Base-by-base conservation (phyloP, 1,140 invertebrate species). In the Rhopalosiphum padi region DNA sequence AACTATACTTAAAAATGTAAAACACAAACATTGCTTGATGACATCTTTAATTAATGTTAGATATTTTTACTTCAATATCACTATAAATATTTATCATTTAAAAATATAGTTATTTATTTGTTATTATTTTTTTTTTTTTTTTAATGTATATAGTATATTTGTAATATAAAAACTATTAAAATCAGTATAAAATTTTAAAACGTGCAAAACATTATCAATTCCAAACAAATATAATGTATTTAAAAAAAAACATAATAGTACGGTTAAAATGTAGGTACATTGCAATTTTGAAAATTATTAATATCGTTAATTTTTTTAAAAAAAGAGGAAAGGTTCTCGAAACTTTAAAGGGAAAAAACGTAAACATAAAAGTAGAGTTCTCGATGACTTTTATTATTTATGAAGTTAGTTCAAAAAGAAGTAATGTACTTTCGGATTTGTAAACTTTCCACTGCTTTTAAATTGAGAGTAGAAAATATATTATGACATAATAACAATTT, bases 361-460 rank as follows among this genome's bases (percentile, higher is more conserved):
- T 91, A 48, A 48, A 68, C 55, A 91, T 91, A 91, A 91, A 46
- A 77, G 30, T 48, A 51, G 30, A 86, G 43, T 43, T 68, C 21
- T 41, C 55, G 18, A 77, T 68, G 60, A 77, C 90, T 91, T 77
- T 77, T 91, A 68, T 91, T 91, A 91, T 91, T 91, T 91, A 91
- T 91, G 60, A 91, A 91, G 53, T 91, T 91, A 68, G 51, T 91
- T 91, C 25, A 37, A 48, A 77, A 43, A 91, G 55, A 91, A 91
- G 41, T 91, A 91, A 68, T 91, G 60, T 30, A 91, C 41, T 91
- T 91, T 91, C 5, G 30, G 23, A 82, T 77, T 30, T 37, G 35
- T 77, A 91, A 91, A 91, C 53, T 91, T 91, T 46, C 18, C 23
- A 25, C 90, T 41, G 23, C 55, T 91, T 91, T 91, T 46, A 91